A percentile compares a stretch with the other conserved stretches of the same genome.
Conservation (phyloP, 2,888 invertebrate genomes). For the Ernsta delagoae region DNA sequence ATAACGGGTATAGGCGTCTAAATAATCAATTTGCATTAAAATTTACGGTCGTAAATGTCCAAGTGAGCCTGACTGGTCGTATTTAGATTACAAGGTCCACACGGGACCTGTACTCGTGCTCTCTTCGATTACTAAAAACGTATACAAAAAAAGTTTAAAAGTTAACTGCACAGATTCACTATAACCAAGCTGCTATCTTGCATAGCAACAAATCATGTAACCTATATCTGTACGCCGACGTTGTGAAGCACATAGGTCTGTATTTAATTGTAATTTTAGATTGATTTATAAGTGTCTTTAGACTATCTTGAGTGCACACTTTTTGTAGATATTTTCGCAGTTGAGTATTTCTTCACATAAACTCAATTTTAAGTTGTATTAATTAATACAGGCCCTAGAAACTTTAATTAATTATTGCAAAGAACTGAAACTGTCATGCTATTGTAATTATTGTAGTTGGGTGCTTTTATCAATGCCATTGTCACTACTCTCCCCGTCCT, state of each 20-base stretch:
- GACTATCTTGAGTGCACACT: no score
- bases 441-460: conserved; percentile 47
- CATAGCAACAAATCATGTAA: conserved; percentile 73
- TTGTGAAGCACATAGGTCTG: conserved; percentile 51
- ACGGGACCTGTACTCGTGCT: conserved; percentile 41
- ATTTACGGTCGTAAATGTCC: conserved; percentile 48
- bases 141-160: conserved; percentile 31
- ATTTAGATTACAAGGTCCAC: conserved; percentile 56
- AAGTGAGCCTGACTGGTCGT: conserved; percentile 52
- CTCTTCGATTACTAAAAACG: conserved; percentile 40
- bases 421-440: conserved; percentile 51
- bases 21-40: conserved; percentile 48
- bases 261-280: no score
- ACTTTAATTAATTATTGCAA: conserved; percentile 60
- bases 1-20: conserved; percentile 45
- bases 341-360: no score
- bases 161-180: conserved; percentile 32
- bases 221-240: conserved; percentile 59
- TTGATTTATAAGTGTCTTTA: no score
- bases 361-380: no score
- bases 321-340: no score
- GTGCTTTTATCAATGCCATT: conserved; percentile 44
- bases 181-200: conserved; percentile 54
- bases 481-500: conserved; percentile 22
- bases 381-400: no score